Evolutionary conservation across 2,113 vertebrate genomes (phyloP).

Genomic region (Monarcha castaneiventris): DNA sequence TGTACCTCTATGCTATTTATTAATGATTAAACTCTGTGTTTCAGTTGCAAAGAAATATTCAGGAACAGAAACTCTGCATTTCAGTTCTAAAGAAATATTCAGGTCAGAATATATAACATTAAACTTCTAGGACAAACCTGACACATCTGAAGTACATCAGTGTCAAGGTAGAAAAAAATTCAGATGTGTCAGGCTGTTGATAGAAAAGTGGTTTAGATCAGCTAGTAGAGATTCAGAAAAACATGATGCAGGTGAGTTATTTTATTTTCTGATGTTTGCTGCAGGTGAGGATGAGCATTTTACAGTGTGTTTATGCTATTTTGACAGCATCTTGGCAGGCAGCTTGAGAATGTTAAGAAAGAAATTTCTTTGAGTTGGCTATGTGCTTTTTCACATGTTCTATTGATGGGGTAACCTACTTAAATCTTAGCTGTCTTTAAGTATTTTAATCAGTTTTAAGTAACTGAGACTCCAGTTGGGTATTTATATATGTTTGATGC

Average conservation of each 20-base stretch:
- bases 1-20: neutral
- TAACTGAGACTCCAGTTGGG: neutral
- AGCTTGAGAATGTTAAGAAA: neutral
- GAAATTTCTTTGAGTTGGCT: neutral
- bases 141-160: neutral
- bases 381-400: neutral
- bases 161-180: neutral
- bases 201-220: neutral
- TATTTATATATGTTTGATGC: neutral
- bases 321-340: neutral
- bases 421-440: neutral
- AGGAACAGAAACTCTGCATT: neutral
- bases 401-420: neutral
- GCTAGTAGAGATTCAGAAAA: neutral
- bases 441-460: neutral
- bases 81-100: neutral
- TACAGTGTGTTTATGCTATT: neutral
- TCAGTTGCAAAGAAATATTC: neutral
- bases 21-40: neutral
- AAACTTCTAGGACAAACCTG: neutral
- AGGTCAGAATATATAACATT: neutral
- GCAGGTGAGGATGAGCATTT: neutral
- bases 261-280: slow-evolving; percentile 4
- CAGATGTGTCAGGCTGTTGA: neutral
- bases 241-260: neutral